Percentiles rank a stretch among this genome's conserved stretches.
Evolutionary conservation across 2,113 vertebrate species (phyloP).

Genomic region (Archilochus colubris): DNA sequence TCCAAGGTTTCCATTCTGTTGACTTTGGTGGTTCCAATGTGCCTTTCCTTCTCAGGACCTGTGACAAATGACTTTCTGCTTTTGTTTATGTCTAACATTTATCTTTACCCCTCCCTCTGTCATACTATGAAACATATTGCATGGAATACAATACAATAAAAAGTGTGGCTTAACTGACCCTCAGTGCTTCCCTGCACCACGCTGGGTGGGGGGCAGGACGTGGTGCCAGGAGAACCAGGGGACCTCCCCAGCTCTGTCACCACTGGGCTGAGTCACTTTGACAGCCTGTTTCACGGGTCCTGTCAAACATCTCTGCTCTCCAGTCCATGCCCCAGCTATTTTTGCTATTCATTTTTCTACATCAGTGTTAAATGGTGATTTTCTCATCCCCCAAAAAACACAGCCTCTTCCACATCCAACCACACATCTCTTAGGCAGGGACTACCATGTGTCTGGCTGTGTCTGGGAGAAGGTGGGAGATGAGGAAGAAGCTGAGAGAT

Average conservation of each 20-base stretch:
- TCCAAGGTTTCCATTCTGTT: constrained; percentile 41
- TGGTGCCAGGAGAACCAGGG: background rate
- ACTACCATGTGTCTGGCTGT: accelerated
- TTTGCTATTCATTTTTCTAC: background rate
- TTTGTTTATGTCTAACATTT: constrained; percentile 60
- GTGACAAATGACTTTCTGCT: constrained; percentile 61
- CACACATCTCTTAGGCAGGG: background rate
- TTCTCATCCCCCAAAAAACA: background rate
- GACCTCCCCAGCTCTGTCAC: background rate
- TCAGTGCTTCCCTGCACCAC: background rate
- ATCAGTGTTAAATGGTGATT: background rate
- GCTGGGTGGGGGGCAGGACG: background rate
- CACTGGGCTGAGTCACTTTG: background rate
- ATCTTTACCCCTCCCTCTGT: constrained; percentile 34
- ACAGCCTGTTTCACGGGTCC: background rate
- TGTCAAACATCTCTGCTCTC: background rate
- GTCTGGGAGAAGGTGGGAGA: background rate
- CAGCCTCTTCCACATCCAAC: background rate
- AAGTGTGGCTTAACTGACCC: constrained; percentile 54
- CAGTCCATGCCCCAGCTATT: background rate
- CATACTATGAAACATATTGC: constrained; percentile 67
- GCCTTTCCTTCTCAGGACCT: constrained; percentile 77
- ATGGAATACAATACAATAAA: constrained; percentile 71
- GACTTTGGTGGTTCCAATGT: constrained; percentile 65
- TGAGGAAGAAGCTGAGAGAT: background rate